Conservation (phyloP, 1,140 invertebrate genomes). For the Drosophila pseudoananassae region DNA sequence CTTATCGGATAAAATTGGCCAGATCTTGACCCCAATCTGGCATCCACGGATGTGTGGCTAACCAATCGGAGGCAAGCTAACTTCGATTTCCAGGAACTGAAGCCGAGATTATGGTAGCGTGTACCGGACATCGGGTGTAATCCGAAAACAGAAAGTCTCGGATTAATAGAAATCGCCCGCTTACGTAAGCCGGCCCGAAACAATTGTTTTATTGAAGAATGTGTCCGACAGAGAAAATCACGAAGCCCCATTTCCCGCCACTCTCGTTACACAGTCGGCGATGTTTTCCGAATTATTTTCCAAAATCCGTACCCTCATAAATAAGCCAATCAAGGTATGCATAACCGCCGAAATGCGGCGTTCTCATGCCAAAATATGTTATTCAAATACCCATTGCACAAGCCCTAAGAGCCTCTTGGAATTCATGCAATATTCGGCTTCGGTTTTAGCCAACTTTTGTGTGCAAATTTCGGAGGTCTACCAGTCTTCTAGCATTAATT, state of each 20-base stretch:
- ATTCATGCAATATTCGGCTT: slow-evolving; percentile 49
- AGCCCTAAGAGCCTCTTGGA: slow-evolving; percentile 26
- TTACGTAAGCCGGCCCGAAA: slow-evolving; percentile 21
- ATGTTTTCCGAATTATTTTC: slow-evolving; percentile 38
- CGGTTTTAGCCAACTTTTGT: slow-evolving; percentile 52
- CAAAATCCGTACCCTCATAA: slow-evolving; percentile 34
- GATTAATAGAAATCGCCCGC: slow-evolving; percentile 14
- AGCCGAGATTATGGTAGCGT: slow-evolving; percentile 19
- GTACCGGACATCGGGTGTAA: slow-evolving; percentile 45
- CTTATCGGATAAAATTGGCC: slow-evolving; percentile 44
- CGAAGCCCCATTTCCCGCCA: slow-evolving; percentile 14
- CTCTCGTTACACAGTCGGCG: slow-evolving; percentile 21
- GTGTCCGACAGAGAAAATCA: slow-evolving; percentile 8
- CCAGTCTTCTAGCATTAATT: slow-evolving; percentile 48
- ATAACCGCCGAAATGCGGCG: slow-evolving; percentile 40
- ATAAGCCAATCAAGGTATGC: slow-evolving; percentile 32
- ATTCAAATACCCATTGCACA: slow-evolving; percentile 72
- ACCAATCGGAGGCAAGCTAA: slow-evolving; percentile 11
- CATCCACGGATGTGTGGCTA: neutral
- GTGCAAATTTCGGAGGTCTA: slow-evolving; percentile 41
- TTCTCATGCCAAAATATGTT: slow-evolving; percentile 72
- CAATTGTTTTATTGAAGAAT: slow-evolving; percentile 49
- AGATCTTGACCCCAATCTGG: slow-evolving; percentile 14
- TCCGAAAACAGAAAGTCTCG: slow-evolving; percentile 30
- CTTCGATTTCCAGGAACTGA: slow-evolving; percentile 12